These are phyloP conservation scores for Phenganax marumi DNA, from an alignment of 92 coral and sea anemone genomes.

Conservation along the genomic window DNA sequence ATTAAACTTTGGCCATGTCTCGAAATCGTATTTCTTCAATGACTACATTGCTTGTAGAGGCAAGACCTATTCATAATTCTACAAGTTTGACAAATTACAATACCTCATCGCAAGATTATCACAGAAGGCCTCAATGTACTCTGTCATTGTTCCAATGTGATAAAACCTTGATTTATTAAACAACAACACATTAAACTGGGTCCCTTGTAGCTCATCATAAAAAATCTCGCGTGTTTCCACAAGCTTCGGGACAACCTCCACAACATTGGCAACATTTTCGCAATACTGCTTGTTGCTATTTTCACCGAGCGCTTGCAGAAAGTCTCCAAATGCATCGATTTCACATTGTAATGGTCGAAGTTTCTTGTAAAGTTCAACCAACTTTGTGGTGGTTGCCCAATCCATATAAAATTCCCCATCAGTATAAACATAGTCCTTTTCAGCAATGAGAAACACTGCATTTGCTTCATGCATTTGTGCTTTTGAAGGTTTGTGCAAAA, in stretches of 20 bases:
- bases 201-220: slow-evolving; percentile 79
- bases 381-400: slow-evolving; percentile 48
- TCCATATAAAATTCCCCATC: slow-evolving; percentile 67
- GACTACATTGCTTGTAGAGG: too few relatives aligned
- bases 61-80: not conserved
- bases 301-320: slow-evolving; percentile 89
- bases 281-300: slow-evolving; percentile 73
- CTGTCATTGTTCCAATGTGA: slow-evolving; percentile 83
- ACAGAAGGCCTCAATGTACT: slow-evolving; percentile 81
- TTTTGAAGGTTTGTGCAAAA: slow-evolving; percentile 86
- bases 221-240: slow-evolving; percentile 76
- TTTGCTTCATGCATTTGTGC: slow-evolving; percentile 73
- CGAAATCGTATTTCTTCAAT: too few relatives aligned
- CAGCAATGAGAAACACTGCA: slow-evolving; percentile 59
- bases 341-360: slow-evolving; percentile 80
- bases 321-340: slow-evolving; percentile 93
- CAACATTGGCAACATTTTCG: slow-evolving; percentile 83
- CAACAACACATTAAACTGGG: slow-evolving; percentile 76
- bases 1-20: too few relatives aligned
- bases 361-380: slow-evolving; percentile 39
- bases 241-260: slow-evolving; percentile 71
- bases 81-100: not conserved
- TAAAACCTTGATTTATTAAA: slow-evolving; percentile 90
- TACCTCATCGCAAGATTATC: slow-evolving; percentile 80
- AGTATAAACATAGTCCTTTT: slow-evolving; percentile 78